Conservation (phyloP, 2,888 invertebrate species). For the Lepidonotus clava region DNA sequence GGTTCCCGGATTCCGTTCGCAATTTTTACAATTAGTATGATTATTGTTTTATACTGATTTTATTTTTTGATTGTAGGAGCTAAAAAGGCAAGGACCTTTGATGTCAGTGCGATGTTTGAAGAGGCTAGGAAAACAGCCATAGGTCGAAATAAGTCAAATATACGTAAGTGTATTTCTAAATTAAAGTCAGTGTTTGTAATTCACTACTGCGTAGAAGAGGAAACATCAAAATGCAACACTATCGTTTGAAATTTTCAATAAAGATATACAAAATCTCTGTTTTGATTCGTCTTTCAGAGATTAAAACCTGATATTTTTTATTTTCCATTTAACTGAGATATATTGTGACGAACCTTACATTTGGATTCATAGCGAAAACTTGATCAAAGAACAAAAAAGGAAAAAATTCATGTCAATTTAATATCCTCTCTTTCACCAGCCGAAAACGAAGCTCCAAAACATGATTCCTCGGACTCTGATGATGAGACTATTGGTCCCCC, state of each 20-base stretch:
- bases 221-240: not conserved
- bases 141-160: slow-evolving; percentile 71
- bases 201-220: not conserved
- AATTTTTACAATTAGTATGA: not conserved
- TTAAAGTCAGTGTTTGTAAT: not conserved
- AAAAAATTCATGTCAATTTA: not conserved
- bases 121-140: slow-evolving; percentile 81
- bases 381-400: not conserved
- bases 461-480: not conserved
- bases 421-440: not conserved
- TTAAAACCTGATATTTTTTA: not conserved
- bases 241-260: not conserved
- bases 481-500: slow-evolving; percentile 60
- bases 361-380: not conserved
- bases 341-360: not conserved
- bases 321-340: not conserved
- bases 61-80: slow-evolving; percentile 58
- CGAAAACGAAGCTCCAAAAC: not conserved
- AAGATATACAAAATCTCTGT: no score
- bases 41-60: not conserved
- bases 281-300: not conserved
- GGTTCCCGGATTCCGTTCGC: not conserved
- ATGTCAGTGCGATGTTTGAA: slow-evolving; percentile 86
- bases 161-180: no score
- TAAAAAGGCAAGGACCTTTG: slow-evolving; percentile 92